Percentiles rank a stretch among this genome's conserved stretches.
phyloP scores from a whole-genome alignment of 2,113 vertebrate species.

The Hiodon tergisus region DNA sequence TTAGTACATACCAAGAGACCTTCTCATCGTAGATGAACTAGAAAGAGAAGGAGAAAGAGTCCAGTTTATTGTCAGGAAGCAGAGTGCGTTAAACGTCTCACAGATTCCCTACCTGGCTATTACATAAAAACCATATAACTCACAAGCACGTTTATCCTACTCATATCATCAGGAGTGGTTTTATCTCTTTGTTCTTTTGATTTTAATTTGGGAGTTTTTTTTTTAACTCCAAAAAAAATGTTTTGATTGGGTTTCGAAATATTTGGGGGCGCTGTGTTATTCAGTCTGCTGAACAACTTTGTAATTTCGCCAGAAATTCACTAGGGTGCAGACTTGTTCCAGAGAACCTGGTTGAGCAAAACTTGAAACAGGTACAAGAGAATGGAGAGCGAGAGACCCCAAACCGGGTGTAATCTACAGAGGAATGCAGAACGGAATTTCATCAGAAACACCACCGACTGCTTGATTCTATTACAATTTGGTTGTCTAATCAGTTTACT shows the following conservation, averaged over 20 bases:
- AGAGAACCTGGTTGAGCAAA: background rate
- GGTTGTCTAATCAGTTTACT: background rate
- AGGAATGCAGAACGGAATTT: background rate
- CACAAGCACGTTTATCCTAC: too few relatives aligned
- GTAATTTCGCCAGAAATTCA: background rate
- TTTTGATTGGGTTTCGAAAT: too few relatives aligned
- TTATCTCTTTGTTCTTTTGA: background rate
- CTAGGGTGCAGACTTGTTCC: constrained; percentile 9
- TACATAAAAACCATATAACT: too few relatives aligned
- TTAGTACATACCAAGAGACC: constrained; percentile 78
- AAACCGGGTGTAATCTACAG: constrained; percentile 3
- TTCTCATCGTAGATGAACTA: constrained; percentile 94
- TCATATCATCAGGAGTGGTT: too few relatives aligned
- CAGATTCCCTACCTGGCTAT: background rate
- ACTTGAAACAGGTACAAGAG: background rate
- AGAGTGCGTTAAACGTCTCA: background rate
- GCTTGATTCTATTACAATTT: constrained; percentile 1
- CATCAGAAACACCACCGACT: background rate
- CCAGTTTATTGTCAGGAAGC: background rate
- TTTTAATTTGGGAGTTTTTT: background rate
- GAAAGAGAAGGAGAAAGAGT: constrained; percentile 49
- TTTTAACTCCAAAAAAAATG: too few relatives aligned
- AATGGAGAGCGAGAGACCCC: background rate
- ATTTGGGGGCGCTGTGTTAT: too few relatives aligned
- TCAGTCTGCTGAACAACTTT: too few relatives aligned